Conservation (phyloP, 2,888 invertebrate species). For the Agelastica alni region DNA sequence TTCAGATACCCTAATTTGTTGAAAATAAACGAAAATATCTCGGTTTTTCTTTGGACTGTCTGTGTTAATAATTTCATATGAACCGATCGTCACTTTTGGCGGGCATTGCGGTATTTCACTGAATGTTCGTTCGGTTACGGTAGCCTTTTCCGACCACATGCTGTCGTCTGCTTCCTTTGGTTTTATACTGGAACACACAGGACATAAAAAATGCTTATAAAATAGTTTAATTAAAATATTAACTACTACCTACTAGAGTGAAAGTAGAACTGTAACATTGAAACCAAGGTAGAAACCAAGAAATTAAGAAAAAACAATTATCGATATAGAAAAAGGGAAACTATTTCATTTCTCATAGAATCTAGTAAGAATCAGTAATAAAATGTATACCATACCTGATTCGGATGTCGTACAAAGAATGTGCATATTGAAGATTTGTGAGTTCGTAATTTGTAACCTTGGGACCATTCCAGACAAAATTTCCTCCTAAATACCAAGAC, state of each 20-base stretch:
- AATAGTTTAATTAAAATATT: too few species aligned
- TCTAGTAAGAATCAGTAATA: too few species aligned
- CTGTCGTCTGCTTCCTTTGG: conserved; percentile 60
- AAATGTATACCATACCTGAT: conserved; percentile 54
- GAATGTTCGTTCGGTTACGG: conserved; percentile 64
- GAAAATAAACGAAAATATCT: conserved; percentile 76
- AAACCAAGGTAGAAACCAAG: too few species aligned
- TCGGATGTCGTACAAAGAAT: conserved; percentile 72
- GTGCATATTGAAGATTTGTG: conserved; percentile 65
- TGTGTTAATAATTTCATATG: conserved; percentile 65
- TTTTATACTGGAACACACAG: conserved; percentile 59
- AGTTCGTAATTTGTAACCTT: conserved; percentile 47
- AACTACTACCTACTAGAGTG: too few species aligned
- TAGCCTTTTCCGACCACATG: conserved; percentile 73
- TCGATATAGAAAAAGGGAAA: too few species aligned
- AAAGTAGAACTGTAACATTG: too few species aligned
- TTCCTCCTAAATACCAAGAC: conserved; percentile 51
- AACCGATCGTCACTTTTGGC: conserved; percentile 73
- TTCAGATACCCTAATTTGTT: conserved; percentile 68
- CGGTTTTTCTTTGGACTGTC: conserved; percentile 8
- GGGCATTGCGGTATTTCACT: conserved; percentile 65
- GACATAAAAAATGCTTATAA: too few species aligned
- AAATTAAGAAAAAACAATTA: too few species aligned
- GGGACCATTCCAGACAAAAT: not conserved
- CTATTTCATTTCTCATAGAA: too few species aligned